These are phyloP conservation scores for Salarias fasciatus DNA, from an alignment of 2,797 vertebrate species.

Conservation along the genomic window DNA sequence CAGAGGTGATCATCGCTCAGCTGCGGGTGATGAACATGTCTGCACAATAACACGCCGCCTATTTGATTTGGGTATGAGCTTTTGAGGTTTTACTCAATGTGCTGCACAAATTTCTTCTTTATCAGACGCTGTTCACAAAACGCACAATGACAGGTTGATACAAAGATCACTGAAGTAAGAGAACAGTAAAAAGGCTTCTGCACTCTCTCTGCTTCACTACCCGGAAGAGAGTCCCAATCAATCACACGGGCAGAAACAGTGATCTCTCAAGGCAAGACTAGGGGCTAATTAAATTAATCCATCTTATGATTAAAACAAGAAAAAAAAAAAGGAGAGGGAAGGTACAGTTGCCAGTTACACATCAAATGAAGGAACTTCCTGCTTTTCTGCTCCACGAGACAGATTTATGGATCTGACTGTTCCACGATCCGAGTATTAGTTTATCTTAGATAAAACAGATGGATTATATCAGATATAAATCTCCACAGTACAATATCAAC, in stretches of 20 bases:
- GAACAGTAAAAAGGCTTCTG: constrained; percentile 8
- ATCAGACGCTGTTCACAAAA: too few species aligned
- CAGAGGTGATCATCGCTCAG: constrained; percentile 53
- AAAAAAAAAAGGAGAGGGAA: neutral
- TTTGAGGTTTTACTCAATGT: neutral
- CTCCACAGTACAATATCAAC: too few species aligned
- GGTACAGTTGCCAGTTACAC: neutral
- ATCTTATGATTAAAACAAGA: constrained; percentile 30
- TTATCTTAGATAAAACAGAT: too few species aligned
- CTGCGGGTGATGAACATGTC: constrained; percentile 12
- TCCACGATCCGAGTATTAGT: too few species aligned
- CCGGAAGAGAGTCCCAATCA: constrained; percentile 24
- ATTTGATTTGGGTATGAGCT: neutral
- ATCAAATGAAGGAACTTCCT: neutral
- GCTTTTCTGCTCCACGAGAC: neutral
- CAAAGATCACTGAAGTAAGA: too few species aligned
- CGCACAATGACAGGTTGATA: too few species aligned
- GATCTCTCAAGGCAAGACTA: constrained; percentile 16
- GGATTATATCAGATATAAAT: too few species aligned
- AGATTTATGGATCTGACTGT: too few species aligned
- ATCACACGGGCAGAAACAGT: constrained; percentile 29
- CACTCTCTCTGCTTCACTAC: constrained; percentile 14
- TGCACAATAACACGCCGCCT: constrained; percentile 7
- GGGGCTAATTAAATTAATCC: constrained; percentile 38
- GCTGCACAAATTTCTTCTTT: neutral